Evolutionary conservation across 2,888 invertebrate genomes (phyloP).

Genomic region (Idaea straminata): DNA sequence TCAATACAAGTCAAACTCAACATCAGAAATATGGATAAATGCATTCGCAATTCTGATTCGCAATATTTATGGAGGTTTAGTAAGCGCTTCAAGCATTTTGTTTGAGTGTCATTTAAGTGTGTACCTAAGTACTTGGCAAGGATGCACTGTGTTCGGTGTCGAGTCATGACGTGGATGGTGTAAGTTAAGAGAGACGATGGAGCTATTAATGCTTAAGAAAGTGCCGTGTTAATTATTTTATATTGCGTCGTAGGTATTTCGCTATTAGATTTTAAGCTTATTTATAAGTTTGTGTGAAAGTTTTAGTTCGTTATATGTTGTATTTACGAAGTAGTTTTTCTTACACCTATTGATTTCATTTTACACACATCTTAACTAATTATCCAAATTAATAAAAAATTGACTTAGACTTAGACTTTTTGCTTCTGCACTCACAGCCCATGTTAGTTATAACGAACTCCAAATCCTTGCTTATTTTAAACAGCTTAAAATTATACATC

Average conservation of each 20-base stretch:
- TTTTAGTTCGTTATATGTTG: too few relatives aligned
- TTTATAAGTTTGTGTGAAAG: too few relatives aligned
- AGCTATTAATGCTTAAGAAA: neutral
- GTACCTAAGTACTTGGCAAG: conserved; percentile 49
- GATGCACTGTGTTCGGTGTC: conserved; percentile 50
- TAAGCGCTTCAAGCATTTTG: conserved; percentile 41
- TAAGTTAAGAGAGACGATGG: conserved; percentile 45
- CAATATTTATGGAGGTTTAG: conserved; percentile 30
- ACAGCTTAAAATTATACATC: neutral
- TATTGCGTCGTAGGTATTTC: neutral
- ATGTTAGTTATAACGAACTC: neutral
- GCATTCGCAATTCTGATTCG: conserved; percentile 11
- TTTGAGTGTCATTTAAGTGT: conserved; percentile 53
- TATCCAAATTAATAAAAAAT: too few relatives aligned
- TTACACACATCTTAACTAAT: too few relatives aligned
- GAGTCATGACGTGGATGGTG: conserved; percentile 54
- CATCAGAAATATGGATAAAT: conserved; percentile 5
- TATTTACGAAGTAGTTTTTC: too few relatives aligned
- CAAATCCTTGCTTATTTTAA: neutral
- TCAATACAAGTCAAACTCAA: neutral
- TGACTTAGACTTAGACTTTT: too few relatives aligned
- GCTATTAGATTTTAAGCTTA: too few relatives aligned
- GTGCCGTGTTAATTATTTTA: neutral
- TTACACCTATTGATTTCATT: too few relatives aligned
- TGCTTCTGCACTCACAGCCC: too few relatives aligned